These are phyloP conservation scores for Nansenia antarctica DNA, from an alignment of 2,113 vertebrate species.

Conservation along the genomic window DNA sequence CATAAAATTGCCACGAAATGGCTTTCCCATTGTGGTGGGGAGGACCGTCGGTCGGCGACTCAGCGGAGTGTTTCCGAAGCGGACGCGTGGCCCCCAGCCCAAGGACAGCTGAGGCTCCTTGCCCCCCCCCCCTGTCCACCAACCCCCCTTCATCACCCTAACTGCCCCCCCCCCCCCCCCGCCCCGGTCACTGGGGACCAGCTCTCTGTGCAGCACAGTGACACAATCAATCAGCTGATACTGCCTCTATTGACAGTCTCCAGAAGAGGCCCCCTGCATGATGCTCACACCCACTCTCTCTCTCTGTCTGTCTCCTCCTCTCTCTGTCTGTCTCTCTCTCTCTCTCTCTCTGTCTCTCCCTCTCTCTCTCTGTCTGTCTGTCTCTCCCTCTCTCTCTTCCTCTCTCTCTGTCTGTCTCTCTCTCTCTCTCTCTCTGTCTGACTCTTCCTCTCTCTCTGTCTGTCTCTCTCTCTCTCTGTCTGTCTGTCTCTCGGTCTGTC, in stretches of 20 bases:
- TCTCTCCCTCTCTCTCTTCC: slow-evolving; percentile 17
- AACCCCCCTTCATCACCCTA: not conserved
- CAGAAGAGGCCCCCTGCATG: slow-evolving; percentile 59
- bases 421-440: not conserved
- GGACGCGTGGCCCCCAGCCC: slow-evolving; percentile 48
- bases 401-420: not conserved
- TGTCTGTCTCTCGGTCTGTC: no score
- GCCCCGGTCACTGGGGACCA: slow-evolving; percentile 49
- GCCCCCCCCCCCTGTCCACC: not conserved
- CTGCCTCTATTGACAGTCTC: slow-evolving; percentile 71
- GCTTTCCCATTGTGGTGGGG: slow-evolving; percentile 5
- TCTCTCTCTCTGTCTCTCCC: slow-evolving; percentile 1
- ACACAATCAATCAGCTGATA: slow-evolving; percentile 76
- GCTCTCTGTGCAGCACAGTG: slow-evolving; percentile 46
- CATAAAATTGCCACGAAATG: slow-evolving; percentile 14
- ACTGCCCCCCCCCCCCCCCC: not conserved
- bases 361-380: slow-evolving; percentile 21
- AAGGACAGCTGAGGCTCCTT: slow-evolving; percentile 58
- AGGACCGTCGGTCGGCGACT: slow-evolving; percentile 51
- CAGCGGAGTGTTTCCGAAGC: slow-evolving; percentile 58
- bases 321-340: no score
- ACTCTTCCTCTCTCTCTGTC: not conserved
- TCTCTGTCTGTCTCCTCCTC: not conserved
- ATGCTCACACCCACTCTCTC: slow-evolving; percentile 34
- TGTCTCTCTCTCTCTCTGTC: no score